Conservation (phyloP, 2,888 invertebrate species). For the Oegoconia quadripuncta region DNA sequence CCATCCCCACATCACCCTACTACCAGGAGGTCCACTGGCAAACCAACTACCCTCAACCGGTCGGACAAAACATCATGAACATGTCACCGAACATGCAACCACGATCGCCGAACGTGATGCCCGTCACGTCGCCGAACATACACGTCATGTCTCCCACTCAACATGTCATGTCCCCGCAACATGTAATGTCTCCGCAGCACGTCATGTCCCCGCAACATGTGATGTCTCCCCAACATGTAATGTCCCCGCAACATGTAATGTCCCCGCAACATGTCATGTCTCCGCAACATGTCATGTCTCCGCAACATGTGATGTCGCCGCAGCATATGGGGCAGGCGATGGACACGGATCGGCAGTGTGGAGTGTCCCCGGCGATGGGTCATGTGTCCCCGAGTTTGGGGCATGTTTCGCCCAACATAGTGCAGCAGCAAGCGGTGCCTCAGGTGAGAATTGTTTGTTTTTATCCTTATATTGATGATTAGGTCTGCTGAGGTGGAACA, state of each 20-base stretch:
- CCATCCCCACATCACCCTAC: constrained; percentile 16
- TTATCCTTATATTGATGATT: no score
- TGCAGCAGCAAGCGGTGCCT: constrained; percentile 30
- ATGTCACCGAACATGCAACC: constrained; percentile 22
- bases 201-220: constrained; percentile 8
- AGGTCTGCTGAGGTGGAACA: no score
- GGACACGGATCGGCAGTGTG: not conserved
- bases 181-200: constrained; percentile 9
- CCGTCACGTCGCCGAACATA: constrained; percentile 6
- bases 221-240: constrained; percentile 6
- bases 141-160: constrained; percentile 22
- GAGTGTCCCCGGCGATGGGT: constrained; percentile 22
- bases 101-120: not conserved
- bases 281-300: constrained; percentile 8
- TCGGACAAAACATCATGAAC: no score
- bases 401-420: constrained; percentile 31
- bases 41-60: constrained; percentile 12
- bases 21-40: constrained; percentile 21
- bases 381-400: constrained; percentile 29
- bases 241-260: not conserved
- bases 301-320: constrained; percentile 13
- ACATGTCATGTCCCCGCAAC: constrained; percentile 12
- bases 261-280: constrained; percentile 4
- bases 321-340: constrained; percentile 12
- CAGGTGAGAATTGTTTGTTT: constrained; percentile 26